phyloP scores from a whole-genome alignment of 2,797 vertebrate genomes.

The Sparidentex hasta region DNA sequence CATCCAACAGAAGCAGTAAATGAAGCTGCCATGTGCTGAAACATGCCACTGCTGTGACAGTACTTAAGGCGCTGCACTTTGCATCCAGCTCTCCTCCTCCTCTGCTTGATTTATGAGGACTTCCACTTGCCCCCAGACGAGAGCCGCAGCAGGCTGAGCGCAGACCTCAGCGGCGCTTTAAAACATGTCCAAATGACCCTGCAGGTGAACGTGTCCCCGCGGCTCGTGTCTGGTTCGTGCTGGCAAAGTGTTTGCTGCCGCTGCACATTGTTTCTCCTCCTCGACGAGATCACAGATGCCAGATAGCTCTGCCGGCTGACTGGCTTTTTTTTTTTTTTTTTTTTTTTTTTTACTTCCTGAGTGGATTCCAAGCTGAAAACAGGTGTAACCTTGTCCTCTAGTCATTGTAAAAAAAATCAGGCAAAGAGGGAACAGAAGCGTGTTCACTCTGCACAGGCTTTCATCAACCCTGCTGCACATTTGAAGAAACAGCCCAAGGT shows the following conservation, averaged over 20 bases:
- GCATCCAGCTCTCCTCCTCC: constrained; percentile 27
- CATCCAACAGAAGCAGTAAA: constrained; percentile 5
- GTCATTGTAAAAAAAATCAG: constrained; percentile 18
- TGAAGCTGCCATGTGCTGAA: not conserved
- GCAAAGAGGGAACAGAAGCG: not conserved
- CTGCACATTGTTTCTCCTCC: constrained; percentile 19
- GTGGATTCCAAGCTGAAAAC: constrained; percentile 29
- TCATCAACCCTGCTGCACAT: constrained; percentile 2
- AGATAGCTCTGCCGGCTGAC: not conserved
- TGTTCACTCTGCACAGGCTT: not conserved
- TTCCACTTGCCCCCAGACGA: constrained; percentile 45
- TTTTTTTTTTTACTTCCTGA: constrained; percentile 5
- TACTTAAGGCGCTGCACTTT: constrained; percentile 11
- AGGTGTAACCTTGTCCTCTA: constrained; percentile 40
- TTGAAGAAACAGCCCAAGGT: constrained; percentile 8
- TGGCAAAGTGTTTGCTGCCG: constrained; percentile 36
- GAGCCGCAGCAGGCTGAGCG: constrained; percentile 29
- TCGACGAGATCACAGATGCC: constrained; percentile 32
- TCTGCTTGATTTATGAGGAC: constrained; percentile 67
- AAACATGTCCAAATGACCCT: constrained; percentile 55
- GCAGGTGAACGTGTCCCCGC: constrained; percentile 35
- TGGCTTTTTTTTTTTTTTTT: constrained; percentile 1
- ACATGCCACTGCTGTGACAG: constrained; percentile 8
- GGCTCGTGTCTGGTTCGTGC: constrained; percentile 36
- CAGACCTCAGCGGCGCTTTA: constrained; percentile 55